phyloP scores from a whole-genome alignment of 2,888 invertebrate genomes.

The Lithophane ornitopus region DNA sequence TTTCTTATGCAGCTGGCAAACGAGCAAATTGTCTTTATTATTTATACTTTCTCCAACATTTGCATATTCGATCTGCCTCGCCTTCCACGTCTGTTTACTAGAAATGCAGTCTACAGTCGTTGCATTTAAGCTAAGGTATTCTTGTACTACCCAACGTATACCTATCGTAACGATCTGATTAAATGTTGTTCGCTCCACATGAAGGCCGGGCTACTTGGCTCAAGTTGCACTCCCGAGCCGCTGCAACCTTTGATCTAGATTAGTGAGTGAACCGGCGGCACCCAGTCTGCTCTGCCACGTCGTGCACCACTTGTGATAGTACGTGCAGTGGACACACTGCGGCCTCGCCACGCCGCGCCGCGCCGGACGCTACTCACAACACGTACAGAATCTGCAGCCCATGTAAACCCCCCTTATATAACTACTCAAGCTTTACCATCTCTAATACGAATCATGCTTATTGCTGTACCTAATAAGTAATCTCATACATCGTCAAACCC shows the following conservation, averaged over 20 bases:
- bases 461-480: conserved; percentile 27
- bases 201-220: conserved; percentile 63
- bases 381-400: conserved; percentile 35
- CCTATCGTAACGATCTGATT: conserved; percentile 41
- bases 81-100: conserved; percentile 19
- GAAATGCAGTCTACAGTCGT: conserved; percentile 31
- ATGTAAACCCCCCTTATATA: conserved; percentile 62
- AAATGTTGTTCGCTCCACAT: conserved; percentile 40
- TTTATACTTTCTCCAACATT: conserved; percentile 43
- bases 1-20: conserved; percentile 24
- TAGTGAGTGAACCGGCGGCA: conserved; percentile 55
- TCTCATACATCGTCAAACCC: not conserved
- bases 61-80: conserved; percentile 39
- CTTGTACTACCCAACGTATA: conserved; percentile 2
- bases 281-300: conserved; percentile 53
- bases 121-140: conserved; percentile 4
- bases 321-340: conserved; percentile 35
- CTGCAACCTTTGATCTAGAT: conserved; percentile 65
- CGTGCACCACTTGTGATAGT: conserved; percentile 46
- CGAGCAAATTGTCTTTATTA: conserved; percentile 39
- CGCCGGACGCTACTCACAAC: conserved; percentile 3
- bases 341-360: conserved; percentile 12
- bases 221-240: conserved; percentile 61
- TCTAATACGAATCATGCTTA: conserved; percentile 28
- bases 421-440: conserved; percentile 35